phyloP scores from a whole-genome alignment of 2,888 invertebrate species.

The Pollenia amentaria region DNA sequence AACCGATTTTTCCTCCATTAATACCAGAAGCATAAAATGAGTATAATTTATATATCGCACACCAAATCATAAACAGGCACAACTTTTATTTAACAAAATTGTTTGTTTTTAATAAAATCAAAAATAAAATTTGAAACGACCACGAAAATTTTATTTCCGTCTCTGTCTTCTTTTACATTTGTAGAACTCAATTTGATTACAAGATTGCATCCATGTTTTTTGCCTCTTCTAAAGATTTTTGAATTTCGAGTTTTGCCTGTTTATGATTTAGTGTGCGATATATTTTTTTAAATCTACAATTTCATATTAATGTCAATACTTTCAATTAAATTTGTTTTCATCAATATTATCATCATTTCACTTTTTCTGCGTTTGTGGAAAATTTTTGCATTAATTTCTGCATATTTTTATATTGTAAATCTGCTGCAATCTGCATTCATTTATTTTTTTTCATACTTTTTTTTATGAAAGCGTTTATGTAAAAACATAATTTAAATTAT shows the following conservation, averaged over 20 bases:
- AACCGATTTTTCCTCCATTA: background rate
- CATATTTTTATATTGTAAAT: constrained; percentile 45
- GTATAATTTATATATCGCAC: constrained; percentile 40
- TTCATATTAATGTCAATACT: constrained; percentile 68
- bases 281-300: constrained; percentile 42
- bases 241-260: too few relatives aligned
- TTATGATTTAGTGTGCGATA: too few relatives aligned
- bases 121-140: too few relatives aligned
- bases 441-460: constrained; percentile 7
- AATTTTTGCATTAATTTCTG: constrained; percentile 62
- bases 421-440: constrained; percentile 57
- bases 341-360: constrained; percentile 73
- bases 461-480: constrained; percentile 63
- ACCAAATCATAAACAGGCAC: background rate
- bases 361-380: constrained; percentile 41
- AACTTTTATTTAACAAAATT: too few relatives aligned
- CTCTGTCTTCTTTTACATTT: too few relatives aligned
- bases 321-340: constrained; percentile 75
- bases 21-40: constrained; percentile 16
- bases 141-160: too few relatives aligned
- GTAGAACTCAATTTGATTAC: too few relatives aligned
- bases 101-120: too few relatives aligned
- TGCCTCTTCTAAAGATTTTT: too few relatives aligned
- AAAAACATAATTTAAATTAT: constrained; percentile 71
- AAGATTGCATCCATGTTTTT: too few relatives aligned